Evolutionary conservation across 2,888 invertebrate genomes (phyloP).

Genomic region (Athetis lepigone): DNA sequence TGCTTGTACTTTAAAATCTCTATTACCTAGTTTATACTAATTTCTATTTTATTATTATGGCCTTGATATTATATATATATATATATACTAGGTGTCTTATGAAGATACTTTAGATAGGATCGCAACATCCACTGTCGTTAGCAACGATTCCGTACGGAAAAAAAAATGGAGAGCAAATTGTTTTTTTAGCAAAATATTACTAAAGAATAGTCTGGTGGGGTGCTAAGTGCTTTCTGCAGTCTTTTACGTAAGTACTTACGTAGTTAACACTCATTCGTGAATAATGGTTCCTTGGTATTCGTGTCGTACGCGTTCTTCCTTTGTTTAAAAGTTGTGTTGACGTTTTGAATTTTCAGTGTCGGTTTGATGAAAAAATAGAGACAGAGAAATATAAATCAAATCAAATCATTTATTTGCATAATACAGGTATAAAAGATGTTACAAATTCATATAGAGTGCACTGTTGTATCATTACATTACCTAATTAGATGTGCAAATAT

Average conservation of each 20-base stretch:
- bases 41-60: background rate
- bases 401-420: no score
- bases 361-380: no score
- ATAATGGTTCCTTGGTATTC: constrained; percentile 35
- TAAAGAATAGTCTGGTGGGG: constrained; percentile 59
- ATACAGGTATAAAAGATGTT: no score
- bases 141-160: constrained; percentile 22
- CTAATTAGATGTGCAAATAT: no score
- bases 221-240: constrained; percentile 43
- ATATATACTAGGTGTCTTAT: constrained; percentile 27
- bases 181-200: constrained; percentile 57
- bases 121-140: background rate
- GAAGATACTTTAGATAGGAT: constrained; percentile 11
- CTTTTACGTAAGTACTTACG: constrained; percentile 25
- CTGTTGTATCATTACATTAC: no score
- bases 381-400: no score
- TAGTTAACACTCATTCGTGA: constrained; percentile 48
- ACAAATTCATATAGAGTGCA: no score
- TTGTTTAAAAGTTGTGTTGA: constrained; percentile 32
- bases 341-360: constrained; percentile 29
- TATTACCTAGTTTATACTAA: background rate
- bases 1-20: background rate
- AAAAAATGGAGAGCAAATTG: constrained; percentile 47
- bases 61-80: constrained; percentile 14
- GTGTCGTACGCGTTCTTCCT: constrained; percentile 11